A percentile compares a stretch with the other conserved stretches of the same genome.
Evolutionary conservation across 2,797 vertebrate genomes (phyloP).

Genomic region (Sparus aurata): DNA sequence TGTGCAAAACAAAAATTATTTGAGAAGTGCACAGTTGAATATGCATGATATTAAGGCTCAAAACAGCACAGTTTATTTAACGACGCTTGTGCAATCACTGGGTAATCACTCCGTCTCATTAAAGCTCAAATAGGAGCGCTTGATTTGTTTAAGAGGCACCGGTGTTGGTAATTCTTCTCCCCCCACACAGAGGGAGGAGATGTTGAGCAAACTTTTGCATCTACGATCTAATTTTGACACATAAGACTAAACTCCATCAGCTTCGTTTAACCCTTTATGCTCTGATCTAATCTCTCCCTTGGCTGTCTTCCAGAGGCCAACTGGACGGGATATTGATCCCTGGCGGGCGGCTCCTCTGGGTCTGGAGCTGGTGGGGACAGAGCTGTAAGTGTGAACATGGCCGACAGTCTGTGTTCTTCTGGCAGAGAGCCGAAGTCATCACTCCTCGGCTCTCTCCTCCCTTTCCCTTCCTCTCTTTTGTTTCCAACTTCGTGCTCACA

Average conservation of each 20-base stretch:
- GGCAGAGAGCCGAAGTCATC: slow-evolving; percentile 69
- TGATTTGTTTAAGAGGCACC: slow-evolving; percentile 53
- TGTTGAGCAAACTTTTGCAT: slow-evolving; percentile 18
- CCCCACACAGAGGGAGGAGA: slow-evolving; percentile 25
- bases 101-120: slow-evolving; percentile 44
- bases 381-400: slow-evolving; percentile 70
- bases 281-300: slow-evolving; percentile 28
- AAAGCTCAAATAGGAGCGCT: slow-evolving; percentile 38
- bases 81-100: slow-evolving; percentile 35
- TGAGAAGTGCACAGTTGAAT: slow-evolving; percentile 30
- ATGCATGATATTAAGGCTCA: slow-evolving; percentile 41
- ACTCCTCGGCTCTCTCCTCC: slow-evolving; percentile 48
- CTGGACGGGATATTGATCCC: slow-evolving; percentile 64
- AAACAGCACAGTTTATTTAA: slow-evolving; percentile 38
- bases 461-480: slow-evolving; percentile 54
- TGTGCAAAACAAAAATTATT: slow-evolving; percentile 35
- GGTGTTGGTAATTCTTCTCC: slow-evolving; percentile 23
- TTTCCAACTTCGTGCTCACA: slow-evolving; percentile 65
- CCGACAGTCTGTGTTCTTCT: slow-evolving; percentile 59
- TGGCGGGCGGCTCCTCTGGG: slow-evolving; percentile 31
- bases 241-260: slow-evolving; percentile 9
- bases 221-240: slow-evolving; percentile 38
- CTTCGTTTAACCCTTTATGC: slow-evolving; percentile 29
- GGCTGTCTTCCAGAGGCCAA: slow-evolving; percentile 25
- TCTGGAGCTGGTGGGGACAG: slow-evolving; percentile 38